Base-by-base conservation (phyloP, 2,888 invertebrate genomes). In the Idaea straminata region DNA sequence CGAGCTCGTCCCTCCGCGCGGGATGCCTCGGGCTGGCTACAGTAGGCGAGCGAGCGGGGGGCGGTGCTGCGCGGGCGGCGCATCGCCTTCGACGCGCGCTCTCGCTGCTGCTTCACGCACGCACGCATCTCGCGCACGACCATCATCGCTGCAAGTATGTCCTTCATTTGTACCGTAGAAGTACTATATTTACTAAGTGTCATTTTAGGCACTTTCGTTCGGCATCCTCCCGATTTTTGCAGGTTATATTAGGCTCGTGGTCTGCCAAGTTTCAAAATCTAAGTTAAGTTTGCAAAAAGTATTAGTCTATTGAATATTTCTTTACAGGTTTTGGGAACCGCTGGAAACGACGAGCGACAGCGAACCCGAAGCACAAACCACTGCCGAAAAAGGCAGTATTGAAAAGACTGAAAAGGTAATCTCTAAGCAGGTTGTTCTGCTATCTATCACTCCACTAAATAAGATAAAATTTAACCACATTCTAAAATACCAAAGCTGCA, bases 401-500 rank as follows among this genome's bases (percentile, higher is more conserved):
- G 92, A 92, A 86, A 92, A 92, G 89, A 92, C 92, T 89, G 92
- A 92, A 90, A 92, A 92, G 87, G 92, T 91, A 79, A 38, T 38
- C 36, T 36, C 10, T 36, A 36, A 5, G 36, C 36, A 35, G 35
- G 34, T 38, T 62, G 16, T 15, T 60, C 15, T 13, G 35, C 61
- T n/a, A 47, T n/a, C 61, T 5, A 36, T 36, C 36, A 0, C 36
- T 36, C 10, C 10, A 5, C 4, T 7, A 10, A 36, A 36, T 4
- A 36, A 10, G 36, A 36, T 5, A 36, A 36, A 1, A 0, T 36
- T 7, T 36, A 36, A 36, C 5, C 5, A 36, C 36, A 25, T 25
- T 25, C 25, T 25, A 2, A 25, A 25, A 25, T 25, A 25, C 25
- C 25, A 25, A 25, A 25, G 25, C 25, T 25, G 25, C 25, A 25